Conservation (phyloP, 2,797 vertebrate genomes). For the Cirrhinus molitorella region DNA sequence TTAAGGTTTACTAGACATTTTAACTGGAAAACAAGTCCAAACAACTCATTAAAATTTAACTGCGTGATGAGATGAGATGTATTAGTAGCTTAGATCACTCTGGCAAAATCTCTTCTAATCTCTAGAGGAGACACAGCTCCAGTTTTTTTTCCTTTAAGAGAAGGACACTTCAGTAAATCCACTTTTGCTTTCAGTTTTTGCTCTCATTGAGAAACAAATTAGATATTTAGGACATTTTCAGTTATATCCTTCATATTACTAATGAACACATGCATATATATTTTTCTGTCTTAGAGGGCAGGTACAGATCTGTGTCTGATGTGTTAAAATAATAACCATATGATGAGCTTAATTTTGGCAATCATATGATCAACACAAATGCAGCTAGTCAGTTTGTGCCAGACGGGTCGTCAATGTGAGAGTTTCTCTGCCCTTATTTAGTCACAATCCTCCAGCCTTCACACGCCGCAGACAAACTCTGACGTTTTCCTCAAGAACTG, state of each 20-base stretch:
- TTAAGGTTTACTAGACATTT: not conserved
- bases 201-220: not conserved
- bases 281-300: not conserved
- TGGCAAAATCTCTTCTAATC: not conserved
- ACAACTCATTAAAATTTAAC: not conserved
- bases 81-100: too few relatives aligned
- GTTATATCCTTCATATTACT: not conserved
- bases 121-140: not conserved
- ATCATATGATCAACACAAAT: conserved; percentile 27
- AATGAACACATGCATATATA: too few relatives aligned
- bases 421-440: conserved; percentile 64
- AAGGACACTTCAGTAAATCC: not conserved
- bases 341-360: conserved; percentile 22
- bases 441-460: conserved; percentile 54
- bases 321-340: not conserved
- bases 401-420: conserved; percentile 31
- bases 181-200: not conserved
- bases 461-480: conserved; percentile 42
- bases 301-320: not conserved
- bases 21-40: not conserved
- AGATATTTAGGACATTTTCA: not conserved
- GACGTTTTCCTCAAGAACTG: conserved; percentile 45
- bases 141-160: not conserved
- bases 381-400: conserved; percentile 16
- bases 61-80: not conserved